A percentile compares a stretch with the other conserved stretches of the same genome.
These are phyloP conservation scores for Melinaea marsaeus DNA, from an alignment of 2,888 invertebrate species.

Conservation along the genomic window DNA sequence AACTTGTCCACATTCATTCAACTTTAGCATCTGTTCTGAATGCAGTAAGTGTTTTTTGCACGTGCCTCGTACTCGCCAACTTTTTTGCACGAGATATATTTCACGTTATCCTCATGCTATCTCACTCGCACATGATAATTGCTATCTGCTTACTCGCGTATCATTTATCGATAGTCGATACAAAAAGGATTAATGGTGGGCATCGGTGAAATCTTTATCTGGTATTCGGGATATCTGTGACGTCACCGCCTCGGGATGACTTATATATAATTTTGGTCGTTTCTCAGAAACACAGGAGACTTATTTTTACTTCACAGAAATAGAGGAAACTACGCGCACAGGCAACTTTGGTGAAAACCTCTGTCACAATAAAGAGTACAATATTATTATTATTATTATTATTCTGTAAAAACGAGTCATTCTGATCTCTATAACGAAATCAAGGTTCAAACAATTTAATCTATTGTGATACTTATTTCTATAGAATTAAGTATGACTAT, in stretches of 20 bases:
- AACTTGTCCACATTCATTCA: conserved; percentile 1
- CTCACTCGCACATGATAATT: conserved; percentile 43
- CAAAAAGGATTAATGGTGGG: neutral
- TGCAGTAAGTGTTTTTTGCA: conserved; percentile 19
- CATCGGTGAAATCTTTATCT: neutral
- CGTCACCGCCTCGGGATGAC: neutral
- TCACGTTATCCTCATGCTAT: conserved; percentile 69
- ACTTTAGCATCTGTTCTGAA: conserved; percentile 25
- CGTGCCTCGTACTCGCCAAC: conserved; percentile 25
- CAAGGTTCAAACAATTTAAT: neutral
- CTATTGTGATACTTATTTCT: conserved; percentile 10
- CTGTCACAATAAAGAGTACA: too few relatives aligned
- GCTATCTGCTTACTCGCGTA: neutral
- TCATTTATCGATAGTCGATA: neutral
- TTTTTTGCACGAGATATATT: conserved; percentile 43
- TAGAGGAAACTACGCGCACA: too few relatives aligned
- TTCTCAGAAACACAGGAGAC: too few relatives aligned
- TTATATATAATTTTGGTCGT: too few relatives aligned
- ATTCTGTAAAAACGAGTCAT: too few relatives aligned
- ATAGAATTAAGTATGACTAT: neutral
- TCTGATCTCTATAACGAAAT: neutral
- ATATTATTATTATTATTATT: too few relatives aligned
- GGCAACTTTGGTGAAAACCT: too few relatives aligned
- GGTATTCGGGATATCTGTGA: neutral
- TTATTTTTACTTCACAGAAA: too few relatives aligned